phyloP scores from a whole-genome alignment of 2,888 invertebrate species.

The Coelogynopora nodosa region DNA sequence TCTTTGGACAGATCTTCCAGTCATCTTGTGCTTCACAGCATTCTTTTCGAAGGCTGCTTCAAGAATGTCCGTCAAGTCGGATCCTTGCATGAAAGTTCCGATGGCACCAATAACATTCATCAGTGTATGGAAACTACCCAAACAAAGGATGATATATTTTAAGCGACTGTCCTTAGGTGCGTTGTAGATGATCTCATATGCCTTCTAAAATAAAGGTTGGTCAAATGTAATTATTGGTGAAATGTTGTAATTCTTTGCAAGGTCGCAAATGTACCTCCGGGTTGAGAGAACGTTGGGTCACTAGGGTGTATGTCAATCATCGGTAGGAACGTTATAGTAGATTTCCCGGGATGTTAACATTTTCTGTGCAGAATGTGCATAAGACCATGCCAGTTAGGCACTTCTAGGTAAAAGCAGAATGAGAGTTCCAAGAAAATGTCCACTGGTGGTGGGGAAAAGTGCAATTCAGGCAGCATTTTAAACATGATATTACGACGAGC shows the following conservation, averaged over 20 bases:
- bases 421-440: constrained; percentile 21
- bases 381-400: constrained; percentile 42
- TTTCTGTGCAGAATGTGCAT: constrained; percentile 47
- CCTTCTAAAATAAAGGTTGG: constrained; percentile 39
- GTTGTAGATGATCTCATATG: constrained; percentile 33
- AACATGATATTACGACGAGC: constrained; percentile 22
- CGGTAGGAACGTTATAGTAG: constrained; percentile 26
- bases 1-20: constrained; percentile 40
- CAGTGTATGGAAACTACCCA: constrained; percentile 43
- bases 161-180: constrained; percentile 38
- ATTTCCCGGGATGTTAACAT: constrained; percentile 35
- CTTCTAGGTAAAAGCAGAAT: neutral
- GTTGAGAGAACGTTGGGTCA: constrained; percentile 36
- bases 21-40: constrained; percentile 42
- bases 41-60: constrained; percentile 40
- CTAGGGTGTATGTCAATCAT: constrained; percentile 32
- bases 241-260: constrained; percentile 38
- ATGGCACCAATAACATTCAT: constrained; percentile 43
- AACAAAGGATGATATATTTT: constrained; percentile 29
- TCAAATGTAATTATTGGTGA: constrained; percentile 40
- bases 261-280: constrained; percentile 19
- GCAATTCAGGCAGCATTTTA: neutral
- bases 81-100: constrained; percentile 40
- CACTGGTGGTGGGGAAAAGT: neutral
- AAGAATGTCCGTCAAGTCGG: constrained; percentile 29